Evolutionary conservation across 2,113 vertebrate genomes (phyloP), one percentile per base, ranked within the genome.

Genomic region (Furnarius figulus): DNA sequence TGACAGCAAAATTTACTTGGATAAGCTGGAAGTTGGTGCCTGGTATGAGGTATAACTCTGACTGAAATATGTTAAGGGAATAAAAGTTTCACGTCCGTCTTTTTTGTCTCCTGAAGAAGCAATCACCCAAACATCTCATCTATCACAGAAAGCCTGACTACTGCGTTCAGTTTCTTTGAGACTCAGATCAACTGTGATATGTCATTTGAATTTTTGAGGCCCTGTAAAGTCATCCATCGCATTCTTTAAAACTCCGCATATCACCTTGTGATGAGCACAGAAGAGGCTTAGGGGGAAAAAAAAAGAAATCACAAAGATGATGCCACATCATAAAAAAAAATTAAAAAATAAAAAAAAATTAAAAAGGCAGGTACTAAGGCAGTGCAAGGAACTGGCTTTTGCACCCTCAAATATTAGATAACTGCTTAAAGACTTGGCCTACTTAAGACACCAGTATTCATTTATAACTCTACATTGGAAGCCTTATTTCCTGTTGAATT

Each of bases 141-240:
- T 55, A 59, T 85, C 91, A 93, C 55, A 46, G 96, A 86, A 84
- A 86, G 17, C 21, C 91, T 25, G 42, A 84, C 85, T 90, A 74
- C 85, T 71, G 58, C 76, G 74, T 67, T 95, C 95, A 91, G 88
- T 77, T 94, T 68, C 79, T 93, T n/a, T 74, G 92, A 96, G 84
- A 79, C 85, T 95, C 95, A 93, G 40, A 70, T 84, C 93, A 95
- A 81, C 72, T 65, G 85, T 92, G 93, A 66, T 82, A 77, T 52
- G 85, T 92, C 97, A 97, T 89, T 94, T 97, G 94, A 97, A 94
- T 92, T 82, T 73, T 73, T 27, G 28, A 93, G 42, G 61, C 76
- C 95, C 82, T 93, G 40, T 70, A 84, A 97, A 97, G 93, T 94
- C 95, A 96, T 92, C 93, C 87, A 95, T 96, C 90, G 94, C 94